Evolutionary conservation across 2,797 vertebrate genomes (phyloP), one percentile per base, ranked within the genome.

Genomic region (Stomatorhinus walkeri): DNA sequence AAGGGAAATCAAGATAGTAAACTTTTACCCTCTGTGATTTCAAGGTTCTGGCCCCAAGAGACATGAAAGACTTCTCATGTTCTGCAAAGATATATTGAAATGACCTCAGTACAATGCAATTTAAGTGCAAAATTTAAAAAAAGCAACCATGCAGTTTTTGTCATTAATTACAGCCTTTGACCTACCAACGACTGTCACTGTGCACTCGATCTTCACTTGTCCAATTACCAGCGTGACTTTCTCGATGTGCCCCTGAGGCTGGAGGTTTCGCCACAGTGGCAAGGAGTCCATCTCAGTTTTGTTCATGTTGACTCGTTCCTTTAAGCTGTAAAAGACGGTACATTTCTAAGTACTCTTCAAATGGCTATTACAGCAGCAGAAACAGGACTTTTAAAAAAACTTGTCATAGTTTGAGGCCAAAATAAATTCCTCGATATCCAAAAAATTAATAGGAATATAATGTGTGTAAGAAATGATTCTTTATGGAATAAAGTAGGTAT

Each of bases 21-120:
- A 54, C 51, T 59, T 91, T 88, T 95, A 97, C 97, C 97, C 97
- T 97, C 88, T 97, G 93, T 85, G 96, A 95, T 91, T 94, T 96
- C 87, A 98, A 92, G 2, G 96, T 97, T 93, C 96, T 96, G 90
- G 94, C 94, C 81, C 97, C 97, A 88, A 98, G 93, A 1, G 96
- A 96, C 90, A 97, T 94, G 88, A 93, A 92, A 76, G 95, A 94
- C 90, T 95, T 95, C 5, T 91, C 94, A 86, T 95, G 95, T 89
- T 97, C 97, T 98, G 94, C 87, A 93, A 92, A 43, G 72, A 92
- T 9, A 94, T 88, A 79, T 51, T 16, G 61, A 9, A n/a, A 46
- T 48, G 19, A 72, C 43, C 40, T 84, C 40, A 54, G n/a, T 83
- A 46, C 89, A 90, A 10, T 28, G 49, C 19, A 87, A 46, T 68